A percentile compares a stretch with the other conserved stretches of the same genome.
phyloP scores from a whole-genome alignment of 1,140 invertebrate genomes.

The Pantala flavescens region DNA sequence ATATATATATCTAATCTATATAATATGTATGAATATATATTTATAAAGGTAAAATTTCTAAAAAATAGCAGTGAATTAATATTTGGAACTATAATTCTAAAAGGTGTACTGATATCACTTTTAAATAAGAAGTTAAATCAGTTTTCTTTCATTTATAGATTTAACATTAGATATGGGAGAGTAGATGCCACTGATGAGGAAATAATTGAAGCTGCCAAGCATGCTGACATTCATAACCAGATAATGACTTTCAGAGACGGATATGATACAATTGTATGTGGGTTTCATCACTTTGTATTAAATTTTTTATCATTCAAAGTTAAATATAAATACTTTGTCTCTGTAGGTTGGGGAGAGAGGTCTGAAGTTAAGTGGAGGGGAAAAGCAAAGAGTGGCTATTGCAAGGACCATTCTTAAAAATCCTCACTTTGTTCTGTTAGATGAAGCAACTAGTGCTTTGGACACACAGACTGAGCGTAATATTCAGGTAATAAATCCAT shows the following conservation, averaged over 20 bases:
- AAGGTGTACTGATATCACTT: no score
- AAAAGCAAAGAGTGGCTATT: constrained; percentile 90
- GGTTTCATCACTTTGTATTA: background rate
- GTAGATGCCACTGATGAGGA: constrained; percentile 67
- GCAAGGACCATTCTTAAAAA: constrained; percentile 80
- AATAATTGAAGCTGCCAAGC: constrained; percentile 75
- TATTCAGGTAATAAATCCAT: constrained; percentile 46
- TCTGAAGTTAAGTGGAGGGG: constrained; percentile 71
- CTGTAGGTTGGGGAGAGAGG: constrained; percentile 66
- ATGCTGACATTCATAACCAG: constrained; percentile 88
- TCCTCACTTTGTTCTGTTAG: constrained; percentile 74
- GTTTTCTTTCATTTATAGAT: constrained; percentile 41
- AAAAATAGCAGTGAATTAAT: background rate
- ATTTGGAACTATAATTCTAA: no score
- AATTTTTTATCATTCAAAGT: background rate
- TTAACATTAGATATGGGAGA: constrained; percentile 91
- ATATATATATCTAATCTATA: constrained; percentile 9
- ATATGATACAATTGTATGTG: constrained; percentile 66
- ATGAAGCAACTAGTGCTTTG: constrained; percentile 81
- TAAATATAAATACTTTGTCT: constrained; percentile 16
- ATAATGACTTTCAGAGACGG: constrained; percentile 82
- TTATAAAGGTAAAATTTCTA: constrained; percentile 15
- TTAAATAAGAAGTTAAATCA: no score
- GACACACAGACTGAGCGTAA: constrained; percentile 77
- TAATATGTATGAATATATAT: background rate